Evolutionary conservation across 2,888 invertebrate genomes (phyloP), one percentile per base, ranked within the genome.

Genomic region (Orthosia incerta): DNA sequence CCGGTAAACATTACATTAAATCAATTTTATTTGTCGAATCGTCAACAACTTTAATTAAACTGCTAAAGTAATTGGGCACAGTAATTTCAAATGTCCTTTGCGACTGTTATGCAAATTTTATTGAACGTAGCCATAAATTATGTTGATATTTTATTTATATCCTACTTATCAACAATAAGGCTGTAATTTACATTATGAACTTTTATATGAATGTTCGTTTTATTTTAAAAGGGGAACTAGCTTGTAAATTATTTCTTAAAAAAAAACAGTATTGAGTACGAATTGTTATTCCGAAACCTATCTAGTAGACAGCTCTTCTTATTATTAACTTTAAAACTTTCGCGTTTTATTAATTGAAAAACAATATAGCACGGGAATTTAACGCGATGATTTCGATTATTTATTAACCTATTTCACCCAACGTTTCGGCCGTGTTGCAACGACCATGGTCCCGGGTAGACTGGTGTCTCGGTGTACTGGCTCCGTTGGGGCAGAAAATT

Each of bases 51-150:
- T 66, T 73, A 79, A 78, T 80, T 80, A 23, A 80, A 69, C 70
- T 56, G 62, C 65, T 70, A 72, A 82, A 72, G 45, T 67, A 69
- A 76, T 79, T 55, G 69, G 51, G n/a, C 26, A 23, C 57, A 63
- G 69, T 70, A 1, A 73, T 73, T 76, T 62, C 31, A 68, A 69
- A 81, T 51, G 66, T 71, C 71, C 31, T 71, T 71, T 67, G 64
- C 9, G 67, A 51, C 65, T 68, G 65, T 60, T 83, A 80, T 78
- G 71, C 46, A 64, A 77, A 74, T 82, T 74, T 79, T 74, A 71
- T 74, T 61, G 26, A 51, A 62, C 46, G 18, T 45, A 48, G n/a
- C 13, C 15, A 20, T 39, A 13, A 39, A 39, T 59, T 46, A 62
- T 46, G 66, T 46, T 56, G 16, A 15, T 62, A 60, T 50, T 57